Percentiles rank a stretch among this genome's conserved stretches.
These are phyloP conservation scores for Oxytorus armatus DNA, from an alignment of 2,888 invertebrate species.

Conservation along the genomic window DNA sequence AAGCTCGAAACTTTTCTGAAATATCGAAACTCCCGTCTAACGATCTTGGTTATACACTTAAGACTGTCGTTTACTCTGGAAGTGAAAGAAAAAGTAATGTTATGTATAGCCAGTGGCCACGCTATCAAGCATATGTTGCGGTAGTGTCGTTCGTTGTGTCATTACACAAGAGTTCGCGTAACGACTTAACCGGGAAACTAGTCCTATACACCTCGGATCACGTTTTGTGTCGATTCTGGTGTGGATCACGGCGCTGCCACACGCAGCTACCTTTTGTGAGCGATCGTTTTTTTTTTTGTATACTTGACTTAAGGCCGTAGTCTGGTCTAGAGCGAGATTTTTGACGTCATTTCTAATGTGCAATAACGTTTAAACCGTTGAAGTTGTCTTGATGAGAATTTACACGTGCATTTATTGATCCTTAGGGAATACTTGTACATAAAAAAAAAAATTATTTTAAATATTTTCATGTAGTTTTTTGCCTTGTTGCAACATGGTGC, in stretches of 20 bases:
- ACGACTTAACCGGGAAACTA: constrained; percentile 81
- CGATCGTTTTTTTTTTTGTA: constrained; percentile 16
- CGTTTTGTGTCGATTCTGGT: constrained; percentile 37
- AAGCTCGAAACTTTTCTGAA: constrained; percentile 5
- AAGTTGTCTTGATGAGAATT: no score
- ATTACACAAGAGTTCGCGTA: constrained; percentile 80
- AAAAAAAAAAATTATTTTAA: no score
- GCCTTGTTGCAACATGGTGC: no score
- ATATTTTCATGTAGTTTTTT: no score
- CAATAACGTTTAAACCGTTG: no score
- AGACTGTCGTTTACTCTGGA: constrained; percentile 68
- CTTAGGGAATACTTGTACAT: no score
- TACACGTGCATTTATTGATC: no score
- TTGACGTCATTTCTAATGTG: no score
- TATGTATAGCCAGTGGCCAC: constrained; percentile 53
- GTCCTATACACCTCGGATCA: constrained; percentile 71
- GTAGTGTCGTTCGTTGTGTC: constrained; percentile 58
- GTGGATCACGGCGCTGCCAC: constrained; percentile 1
- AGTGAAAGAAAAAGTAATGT: constrained; percentile 76
- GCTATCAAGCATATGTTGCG: constrained; percentile 37
- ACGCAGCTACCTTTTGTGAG: constrained; percentile 58
- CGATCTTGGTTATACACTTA: background rate
- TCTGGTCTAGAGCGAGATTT: no score
- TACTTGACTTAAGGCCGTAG: background rate
- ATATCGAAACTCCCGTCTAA: background rate